These are phyloP conservation scores for Callithrix jacchus DNA, from an alignment of 2,113 vertebrate genomes.

Conservation along the genomic window DNA sequence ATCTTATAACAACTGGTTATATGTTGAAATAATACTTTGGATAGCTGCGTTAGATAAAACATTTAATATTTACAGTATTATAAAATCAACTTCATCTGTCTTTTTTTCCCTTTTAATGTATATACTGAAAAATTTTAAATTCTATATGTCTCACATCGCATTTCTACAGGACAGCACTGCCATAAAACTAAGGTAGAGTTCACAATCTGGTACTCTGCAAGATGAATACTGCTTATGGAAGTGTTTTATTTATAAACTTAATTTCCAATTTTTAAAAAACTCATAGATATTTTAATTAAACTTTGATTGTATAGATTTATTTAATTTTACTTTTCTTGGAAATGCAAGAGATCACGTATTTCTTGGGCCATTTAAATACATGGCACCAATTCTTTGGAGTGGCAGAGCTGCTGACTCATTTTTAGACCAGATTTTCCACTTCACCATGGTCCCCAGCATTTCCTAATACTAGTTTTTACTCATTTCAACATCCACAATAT, in stretches of 20 bases:
- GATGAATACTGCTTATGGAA: neutral
- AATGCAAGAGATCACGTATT: neutral
- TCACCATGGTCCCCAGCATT: neutral
- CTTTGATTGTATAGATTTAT: neutral
- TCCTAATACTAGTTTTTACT: neutral
- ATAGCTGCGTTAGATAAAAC: neutral
- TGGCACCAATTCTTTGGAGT: neutral
- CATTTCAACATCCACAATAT: neutral
- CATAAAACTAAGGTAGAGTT: neutral
- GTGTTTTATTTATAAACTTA: neutral
- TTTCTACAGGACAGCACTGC: neutral
- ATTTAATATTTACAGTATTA: neutral
- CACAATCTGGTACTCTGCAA: neutral
- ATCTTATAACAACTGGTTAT: neutral
- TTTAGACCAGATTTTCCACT: neutral
- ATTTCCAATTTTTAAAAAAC: neutral
- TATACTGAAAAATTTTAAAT: neutral
- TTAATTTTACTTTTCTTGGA: neutral
- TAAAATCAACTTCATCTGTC: neutral
- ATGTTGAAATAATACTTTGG: neutral
- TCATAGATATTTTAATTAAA: neutral
- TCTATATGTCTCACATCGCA: neutral
- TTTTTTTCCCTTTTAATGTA: neutral
- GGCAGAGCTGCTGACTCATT: neutral
- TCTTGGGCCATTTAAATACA: neutral